Conservation (phyloP, 2,797 vertebrate species). For the Falco peregrinus region DNA sequence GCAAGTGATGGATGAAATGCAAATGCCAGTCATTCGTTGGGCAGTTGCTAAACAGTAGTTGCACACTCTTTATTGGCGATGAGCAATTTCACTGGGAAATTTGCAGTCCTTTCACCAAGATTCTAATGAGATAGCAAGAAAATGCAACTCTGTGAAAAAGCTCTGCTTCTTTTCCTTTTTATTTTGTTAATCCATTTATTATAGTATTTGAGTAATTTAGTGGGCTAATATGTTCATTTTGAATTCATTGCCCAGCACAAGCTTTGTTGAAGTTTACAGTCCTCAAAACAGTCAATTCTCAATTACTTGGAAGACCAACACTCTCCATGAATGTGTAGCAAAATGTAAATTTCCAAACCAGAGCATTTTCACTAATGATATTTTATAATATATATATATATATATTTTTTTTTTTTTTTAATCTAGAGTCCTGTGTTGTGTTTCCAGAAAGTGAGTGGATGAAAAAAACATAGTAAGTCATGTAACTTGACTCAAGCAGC, state of each 20-base stretch:
- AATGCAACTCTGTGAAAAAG: background rate
- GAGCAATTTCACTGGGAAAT: background rate
- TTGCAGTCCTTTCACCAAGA: background rate
- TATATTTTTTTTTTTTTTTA: background rate
- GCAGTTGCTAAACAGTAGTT: background rate
- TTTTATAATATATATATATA: background rate
- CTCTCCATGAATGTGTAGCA: background rate
- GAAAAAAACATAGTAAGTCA: background rate
- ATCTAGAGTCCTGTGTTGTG: background rate
- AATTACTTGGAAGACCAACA: conserved; percentile 15
- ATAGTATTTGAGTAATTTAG: background rate
- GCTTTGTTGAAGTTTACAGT: conserved; percentile 19
- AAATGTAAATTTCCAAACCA: conserved; percentile 41
- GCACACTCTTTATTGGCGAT: background rate
- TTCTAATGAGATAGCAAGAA: background rate
- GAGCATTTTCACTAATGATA: background rate
- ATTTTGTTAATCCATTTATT: background rate
- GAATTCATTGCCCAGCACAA: background rate
- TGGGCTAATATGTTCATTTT: background rate
- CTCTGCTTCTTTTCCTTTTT: conserved; percentile 4
- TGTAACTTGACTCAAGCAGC: background rate
- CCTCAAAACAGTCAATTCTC: conserved; percentile 15
- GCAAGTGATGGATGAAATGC: background rate
- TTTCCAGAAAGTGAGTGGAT: background rate
- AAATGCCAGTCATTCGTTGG: background rate